These are phyloP conservation scores for Limanda limanda DNA, from an alignment of 2,113 vertebrate genomes.

Conservation along the genomic window DNA sequence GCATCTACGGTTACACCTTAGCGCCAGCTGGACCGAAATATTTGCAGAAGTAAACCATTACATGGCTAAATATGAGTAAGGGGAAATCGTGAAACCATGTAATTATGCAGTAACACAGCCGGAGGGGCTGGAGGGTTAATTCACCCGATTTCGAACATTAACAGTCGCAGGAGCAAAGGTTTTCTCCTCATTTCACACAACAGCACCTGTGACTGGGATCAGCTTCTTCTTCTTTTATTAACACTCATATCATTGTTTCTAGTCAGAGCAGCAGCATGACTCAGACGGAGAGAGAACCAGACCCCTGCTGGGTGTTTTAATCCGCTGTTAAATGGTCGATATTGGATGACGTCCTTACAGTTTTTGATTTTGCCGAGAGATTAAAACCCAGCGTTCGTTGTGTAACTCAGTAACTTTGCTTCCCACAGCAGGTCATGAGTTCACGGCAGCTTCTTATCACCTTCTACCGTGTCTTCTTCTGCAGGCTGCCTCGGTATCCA, in stretches of 20 bases:
- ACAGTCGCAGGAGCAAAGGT: conserved; percentile 5
- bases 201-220: conserved; percentile 35
- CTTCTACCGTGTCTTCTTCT: conserved; percentile 16
- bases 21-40: conserved; percentile 57
- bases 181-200: not conserved
- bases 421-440: conserved; percentile 34
- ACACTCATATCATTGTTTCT: conserved; percentile 45
- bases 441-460: conserved; percentile 30
- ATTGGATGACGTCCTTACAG: conserved; percentile 20
- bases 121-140: conserved; percentile 53
- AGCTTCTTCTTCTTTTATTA: conserved; percentile 14
- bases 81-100: conserved; percentile 67
- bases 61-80: conserved; percentile 62
- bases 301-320: conserved; percentile 37
- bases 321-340: conserved; percentile 18
- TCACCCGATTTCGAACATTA: conserved; percentile 46
- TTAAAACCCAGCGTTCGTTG: conserved; percentile 19
- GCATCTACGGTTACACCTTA: conserved; percentile 58
- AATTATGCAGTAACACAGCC: conserved; percentile 65
- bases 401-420: conserved; percentile 42
- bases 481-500: conserved; percentile 21
- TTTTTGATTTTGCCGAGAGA: conserved; percentile 12
- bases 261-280: conserved; percentile 57
- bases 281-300: conserved; percentile 29
- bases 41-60: conserved; percentile 68